Evolutionary conservation across 2,797 vertebrate genomes (phyloP).

Genomic region (Spondyliosoma cantharus): DNA sequence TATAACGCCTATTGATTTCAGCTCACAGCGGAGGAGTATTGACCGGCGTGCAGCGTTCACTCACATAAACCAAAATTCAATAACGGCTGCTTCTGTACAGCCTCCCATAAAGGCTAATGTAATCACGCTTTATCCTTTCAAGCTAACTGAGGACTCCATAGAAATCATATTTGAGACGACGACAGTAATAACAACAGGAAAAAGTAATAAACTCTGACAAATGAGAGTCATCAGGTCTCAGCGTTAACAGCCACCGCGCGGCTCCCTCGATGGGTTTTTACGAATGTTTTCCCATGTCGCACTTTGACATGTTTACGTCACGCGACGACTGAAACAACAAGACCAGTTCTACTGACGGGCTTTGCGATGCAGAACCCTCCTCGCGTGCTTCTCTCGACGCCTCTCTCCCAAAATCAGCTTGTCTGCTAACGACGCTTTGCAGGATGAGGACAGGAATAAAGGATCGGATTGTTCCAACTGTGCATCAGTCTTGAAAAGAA

Average conservation of each 20-base stretch:
- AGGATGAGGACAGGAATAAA: too few species aligned
- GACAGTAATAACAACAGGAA: slow-evolving; percentile 7
- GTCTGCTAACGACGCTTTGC: too few species aligned
- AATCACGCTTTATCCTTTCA: slow-evolving; percentile 19
- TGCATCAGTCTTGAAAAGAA: too few species aligned
- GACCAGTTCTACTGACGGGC: not conserved
- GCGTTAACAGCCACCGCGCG: not conserved
- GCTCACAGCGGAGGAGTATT: not conserved
- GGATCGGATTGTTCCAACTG: too few species aligned
- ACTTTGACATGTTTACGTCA: not conserved
- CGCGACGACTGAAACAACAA: not conserved
- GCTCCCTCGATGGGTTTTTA: not conserved
- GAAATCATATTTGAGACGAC: slow-evolving; percentile 24
- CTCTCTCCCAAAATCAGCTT: too few species aligned
- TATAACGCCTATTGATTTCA: slow-evolving; percentile 25
- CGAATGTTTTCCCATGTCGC: not conserved
- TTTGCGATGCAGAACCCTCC: not conserved
- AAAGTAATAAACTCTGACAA: slow-evolving; percentile 15
- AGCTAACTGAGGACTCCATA: slow-evolving; percentile 13
- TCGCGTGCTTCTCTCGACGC: too few species aligned
- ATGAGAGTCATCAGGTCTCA: slow-evolving; percentile 8
- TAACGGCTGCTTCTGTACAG: slow-evolving; percentile 34
- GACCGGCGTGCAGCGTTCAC: not conserved
- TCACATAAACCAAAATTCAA: slow-evolving; percentile 46
- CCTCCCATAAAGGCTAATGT: slow-evolving; percentile 39